Conservation (phyloP, 2,888 invertebrate species). For the Cenopis cana region DNA sequence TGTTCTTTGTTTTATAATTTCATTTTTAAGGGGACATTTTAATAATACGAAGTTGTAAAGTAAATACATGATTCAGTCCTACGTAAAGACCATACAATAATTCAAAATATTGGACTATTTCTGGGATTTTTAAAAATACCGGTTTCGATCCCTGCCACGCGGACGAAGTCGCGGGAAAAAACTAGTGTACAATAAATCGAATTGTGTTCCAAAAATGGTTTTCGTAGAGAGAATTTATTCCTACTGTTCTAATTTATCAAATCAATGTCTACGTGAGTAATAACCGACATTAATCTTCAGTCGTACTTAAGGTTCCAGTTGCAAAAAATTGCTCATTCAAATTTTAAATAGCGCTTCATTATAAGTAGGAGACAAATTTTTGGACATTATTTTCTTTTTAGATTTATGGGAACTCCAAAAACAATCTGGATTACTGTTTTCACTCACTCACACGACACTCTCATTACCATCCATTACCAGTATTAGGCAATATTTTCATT, state of each 20-base stretch:
- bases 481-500: no score
- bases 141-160: no score
- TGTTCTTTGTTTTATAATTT: no score
- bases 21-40: no score
- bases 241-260: constrained; percentile 22
- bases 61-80: no score
- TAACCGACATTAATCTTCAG: constrained; percentile 53
- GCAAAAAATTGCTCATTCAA: constrained; percentile 20
- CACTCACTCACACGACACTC: background rate
- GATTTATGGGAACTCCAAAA: background rate
- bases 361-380: background rate
- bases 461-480: no score
- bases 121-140: no score
- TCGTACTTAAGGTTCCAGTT: constrained; percentile 21
- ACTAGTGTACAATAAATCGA: no score
- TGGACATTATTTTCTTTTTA: background rate
- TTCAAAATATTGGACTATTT: no score
- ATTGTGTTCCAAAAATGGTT: background rate
- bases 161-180: no score
- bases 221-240: background rate
- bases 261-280: constrained; percentile 52
- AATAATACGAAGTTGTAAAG: no score
- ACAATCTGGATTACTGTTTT: background rate
- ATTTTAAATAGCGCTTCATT: constrained; percentile 5
- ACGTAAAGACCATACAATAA: no score